Evolutionary conservation across 2,797 vertebrate genomes (phyloP).

Genomic region (Ctenopoma multispine): DNA sequence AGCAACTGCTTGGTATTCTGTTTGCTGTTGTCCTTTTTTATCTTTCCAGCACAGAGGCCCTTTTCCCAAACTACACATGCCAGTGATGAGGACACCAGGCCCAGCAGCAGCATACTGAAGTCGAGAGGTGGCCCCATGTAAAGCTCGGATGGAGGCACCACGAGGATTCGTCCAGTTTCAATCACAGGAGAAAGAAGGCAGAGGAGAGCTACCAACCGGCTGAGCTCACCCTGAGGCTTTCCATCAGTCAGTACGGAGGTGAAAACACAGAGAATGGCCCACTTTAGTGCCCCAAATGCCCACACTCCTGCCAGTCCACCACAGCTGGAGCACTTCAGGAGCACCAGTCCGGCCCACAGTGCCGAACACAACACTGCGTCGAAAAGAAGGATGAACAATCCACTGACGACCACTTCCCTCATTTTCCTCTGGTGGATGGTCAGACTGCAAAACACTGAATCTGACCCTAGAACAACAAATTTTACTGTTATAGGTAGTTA

Average conservation of each 20-base stretch:
- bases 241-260: slow-evolving; percentile 20
- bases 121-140: slow-evolving; percentile 30
- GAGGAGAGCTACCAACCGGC: slow-evolving; percentile 63
- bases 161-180: slow-evolving; percentile 62
- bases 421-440: slow-evolving; percentile 2
- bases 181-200: slow-evolving; percentile 76
- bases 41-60: slow-evolving; percentile 40
- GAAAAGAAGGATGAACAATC: slow-evolving; percentile 42
- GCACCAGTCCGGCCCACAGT: slow-evolving; percentile 37
- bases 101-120: slow-evolving; percentile 60
- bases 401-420: slow-evolving; percentile 20
- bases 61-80: slow-evolving; percentile 80
- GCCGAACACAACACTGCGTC: slow-evolving; percentile 48
- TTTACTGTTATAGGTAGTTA: no score
- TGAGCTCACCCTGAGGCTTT: slow-evolving; percentile 15
- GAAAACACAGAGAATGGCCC: slow-evolving; percentile 53
- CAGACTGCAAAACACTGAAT: slow-evolving; percentile 1
- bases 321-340: slow-evolving; percentile 29
- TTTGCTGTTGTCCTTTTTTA: slow-evolving; percentile 20
- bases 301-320: slow-evolving; percentile 64
- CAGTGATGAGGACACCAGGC: slow-evolving; percentile 54
- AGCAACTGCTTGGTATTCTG: slow-evolving; percentile 66
- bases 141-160: neutral
- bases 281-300: slow-evolving; percentile 69
- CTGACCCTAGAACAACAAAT: slow-evolving; percentile 28